Conservation (phyloP, 2,797 vertebrate species). For the Zenarchopterus dispar region DNA sequence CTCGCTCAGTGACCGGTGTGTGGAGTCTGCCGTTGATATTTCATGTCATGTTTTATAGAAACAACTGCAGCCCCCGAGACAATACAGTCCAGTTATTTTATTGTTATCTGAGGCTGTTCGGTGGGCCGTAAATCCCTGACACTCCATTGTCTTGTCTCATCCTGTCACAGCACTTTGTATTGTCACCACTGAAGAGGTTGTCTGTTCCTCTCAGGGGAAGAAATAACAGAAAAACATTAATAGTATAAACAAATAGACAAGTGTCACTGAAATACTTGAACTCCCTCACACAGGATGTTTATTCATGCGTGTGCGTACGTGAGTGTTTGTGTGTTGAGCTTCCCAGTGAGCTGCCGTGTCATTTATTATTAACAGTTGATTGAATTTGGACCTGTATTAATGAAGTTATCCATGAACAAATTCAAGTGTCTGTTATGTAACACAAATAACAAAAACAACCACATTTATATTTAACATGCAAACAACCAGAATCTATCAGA, state of each 20-base stretch:
- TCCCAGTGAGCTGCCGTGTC: slow-evolving; percentile 24
- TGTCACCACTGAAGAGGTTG: slow-evolving; percentile 10
- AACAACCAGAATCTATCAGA: too few relatives aligned
- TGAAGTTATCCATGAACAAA: too few relatives aligned
- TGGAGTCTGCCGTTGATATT: neutral
- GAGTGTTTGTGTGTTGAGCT: neutral
- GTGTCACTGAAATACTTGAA: slow-evolving; percentile 38
- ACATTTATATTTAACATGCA: too few relatives aligned
- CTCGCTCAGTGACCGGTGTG: neutral
- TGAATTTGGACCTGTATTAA: too few relatives aligned
- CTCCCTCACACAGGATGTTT: slow-evolving; percentile 76
- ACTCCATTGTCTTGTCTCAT: slow-evolving; percentile 44
- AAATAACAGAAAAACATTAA: slow-evolving; percentile 64
- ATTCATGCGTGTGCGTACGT: slow-evolving; percentile 53
- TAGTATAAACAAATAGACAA: slow-evolving; percentile 61
- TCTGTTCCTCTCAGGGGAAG: slow-evolving; percentile 29
- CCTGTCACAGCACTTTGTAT: slow-evolving; percentile 46
- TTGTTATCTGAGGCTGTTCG: slow-evolving; percentile 1
- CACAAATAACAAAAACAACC: too few relatives aligned
- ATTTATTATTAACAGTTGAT: slow-evolving; percentile 1
- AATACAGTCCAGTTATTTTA: slow-evolving; percentile 11
- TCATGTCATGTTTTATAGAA: slow-evolving; percentile 1
- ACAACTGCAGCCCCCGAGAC: slow-evolving; percentile 14
- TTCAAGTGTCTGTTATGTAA: too few relatives aligned
- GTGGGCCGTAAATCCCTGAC: slow-evolving; percentile 12